These are phyloP conservation scores for Tetanocera ferruginea DNA, from an alignment of 2,888 invertebrate species.

Conservation along the genomic window DNA sequence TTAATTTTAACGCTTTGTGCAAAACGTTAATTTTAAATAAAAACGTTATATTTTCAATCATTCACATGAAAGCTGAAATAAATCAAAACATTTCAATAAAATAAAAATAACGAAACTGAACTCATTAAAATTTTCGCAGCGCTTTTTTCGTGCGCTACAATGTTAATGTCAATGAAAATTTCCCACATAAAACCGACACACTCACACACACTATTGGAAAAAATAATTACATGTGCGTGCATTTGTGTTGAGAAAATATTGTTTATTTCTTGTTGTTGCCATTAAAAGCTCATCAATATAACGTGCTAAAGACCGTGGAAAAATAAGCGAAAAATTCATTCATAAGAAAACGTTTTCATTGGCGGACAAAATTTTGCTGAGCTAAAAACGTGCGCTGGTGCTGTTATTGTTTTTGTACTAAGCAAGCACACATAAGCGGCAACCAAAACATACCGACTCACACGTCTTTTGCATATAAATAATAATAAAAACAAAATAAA, in stretches of 20 bases:
- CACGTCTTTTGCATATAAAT: neutral
- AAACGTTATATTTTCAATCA: too few relatives aligned
- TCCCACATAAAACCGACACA: neutral
- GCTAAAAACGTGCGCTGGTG: neutral
- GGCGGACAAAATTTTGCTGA: neutral
- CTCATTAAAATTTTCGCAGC: too few relatives aligned
- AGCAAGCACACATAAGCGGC: neutral
- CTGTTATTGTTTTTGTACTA: neutral
- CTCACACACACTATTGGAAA: neutral
- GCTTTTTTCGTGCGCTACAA: neutral
- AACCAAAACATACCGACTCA: neutral
- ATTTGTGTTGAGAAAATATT: neutral
- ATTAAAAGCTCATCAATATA: slow-evolving; percentile 3
- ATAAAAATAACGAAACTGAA: too few relatives aligned
- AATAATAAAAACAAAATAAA: neutral
- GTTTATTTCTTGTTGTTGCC: slow-evolving; percentile 2
- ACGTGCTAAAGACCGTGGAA: neutral
- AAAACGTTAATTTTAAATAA: too few relatives aligned
- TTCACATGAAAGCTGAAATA: neutral
- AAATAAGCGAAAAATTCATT: slow-evolving; percentile 14
- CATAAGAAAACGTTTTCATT: slow-evolving; percentile 5
- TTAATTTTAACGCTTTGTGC: too few relatives aligned
- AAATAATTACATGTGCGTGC: neutral
- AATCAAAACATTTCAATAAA: too few relatives aligned
- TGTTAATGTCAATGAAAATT: slow-evolving; percentile 18